These are phyloP conservation scores for Nasonia oneida DNA, from an alignment of 2,888 invertebrate species.

Conservation along the genomic window DNA sequence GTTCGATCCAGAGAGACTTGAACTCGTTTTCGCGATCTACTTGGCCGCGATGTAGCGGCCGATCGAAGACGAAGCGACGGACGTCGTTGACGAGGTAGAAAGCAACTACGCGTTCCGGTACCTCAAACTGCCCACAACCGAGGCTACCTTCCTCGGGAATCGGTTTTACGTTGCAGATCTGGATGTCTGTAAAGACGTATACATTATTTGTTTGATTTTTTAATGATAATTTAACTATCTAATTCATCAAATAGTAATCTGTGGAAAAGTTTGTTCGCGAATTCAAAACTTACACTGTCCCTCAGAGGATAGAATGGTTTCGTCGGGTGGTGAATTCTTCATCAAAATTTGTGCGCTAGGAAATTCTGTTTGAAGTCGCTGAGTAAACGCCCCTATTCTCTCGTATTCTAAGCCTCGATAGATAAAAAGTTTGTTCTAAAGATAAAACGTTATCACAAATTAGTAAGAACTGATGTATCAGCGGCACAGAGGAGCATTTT, in stretches of 20 bases:
- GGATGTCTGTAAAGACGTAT: conserved; percentile 85
- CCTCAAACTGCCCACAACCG: conserved; percentile 82
- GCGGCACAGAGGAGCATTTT: background rate
- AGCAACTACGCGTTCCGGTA: conserved; percentile 92
- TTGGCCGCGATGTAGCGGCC: conserved; percentile 93
- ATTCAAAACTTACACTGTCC: conserved; percentile 85
- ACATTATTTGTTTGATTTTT: background rate
- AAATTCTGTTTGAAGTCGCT: conserved; percentile 95
- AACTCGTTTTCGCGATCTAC: conserved; percentile 97
- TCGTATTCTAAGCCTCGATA: conserved; percentile 98
- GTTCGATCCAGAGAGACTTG: conserved; percentile 96
- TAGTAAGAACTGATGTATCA: background rate
- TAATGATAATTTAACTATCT: background rate
- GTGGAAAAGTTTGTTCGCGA: background rate
- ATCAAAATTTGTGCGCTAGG: conserved; percentile 95
- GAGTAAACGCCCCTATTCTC: conserved; percentile 95
- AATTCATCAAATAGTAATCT: background rate
- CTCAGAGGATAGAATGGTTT: conserved; percentile 90
- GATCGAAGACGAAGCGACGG: conserved; percentile 92
- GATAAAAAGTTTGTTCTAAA: conserved; percentile 95
- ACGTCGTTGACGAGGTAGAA: conserved; percentile 96
- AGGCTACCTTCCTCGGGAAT: conserved; percentile 86
- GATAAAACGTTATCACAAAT: conserved; percentile 58
- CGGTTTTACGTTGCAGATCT: conserved; percentile 96
- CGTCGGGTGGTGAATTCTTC: conserved; percentile 95